Evolutionary conservation across 2,888 invertebrate species (phyloP).

Genomic region (Meliscaeva auricollis): DNA sequence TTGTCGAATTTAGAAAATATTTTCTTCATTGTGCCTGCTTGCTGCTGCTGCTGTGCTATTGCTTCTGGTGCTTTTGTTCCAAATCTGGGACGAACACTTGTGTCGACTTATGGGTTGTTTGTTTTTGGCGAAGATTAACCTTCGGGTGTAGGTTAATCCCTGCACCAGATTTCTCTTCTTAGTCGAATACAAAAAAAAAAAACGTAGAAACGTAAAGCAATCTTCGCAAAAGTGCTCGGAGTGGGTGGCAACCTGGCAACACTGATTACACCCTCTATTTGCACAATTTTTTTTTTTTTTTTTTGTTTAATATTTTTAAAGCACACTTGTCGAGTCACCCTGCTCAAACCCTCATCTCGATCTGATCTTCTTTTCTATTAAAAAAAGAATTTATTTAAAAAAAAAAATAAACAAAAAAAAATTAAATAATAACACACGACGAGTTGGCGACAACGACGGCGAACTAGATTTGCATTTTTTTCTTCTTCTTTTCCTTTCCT

Average conservation of each 20-base stretch:
- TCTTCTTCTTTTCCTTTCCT: conserved; percentile 5
- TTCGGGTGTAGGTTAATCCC: conserved; percentile 59
- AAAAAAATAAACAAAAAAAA: background rate
- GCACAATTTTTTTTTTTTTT: conserved; percentile 48
- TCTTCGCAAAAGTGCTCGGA: background rate
- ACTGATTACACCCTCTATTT: conserved; percentile 61
- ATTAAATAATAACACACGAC: conserved; percentile 37
- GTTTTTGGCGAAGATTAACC: conserved; percentile 50
- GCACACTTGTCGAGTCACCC: conserved; percentile 26
- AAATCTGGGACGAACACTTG: conserved; percentile 28
- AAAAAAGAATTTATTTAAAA: background rate
- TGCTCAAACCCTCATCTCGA: conserved; percentile 28
- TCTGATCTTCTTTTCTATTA: conserved; percentile 3
- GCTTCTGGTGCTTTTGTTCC: conserved; percentile 18
- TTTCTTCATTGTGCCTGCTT: conserved; percentile 88
- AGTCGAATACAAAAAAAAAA: conserved; percentile 13
- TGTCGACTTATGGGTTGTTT: conserved; percentile 12
- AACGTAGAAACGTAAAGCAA: background rate
- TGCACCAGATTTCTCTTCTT: conserved; percentile 22
- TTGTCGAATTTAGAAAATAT: conserved; percentile 90
- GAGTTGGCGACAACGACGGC: conserved; percentile 18
- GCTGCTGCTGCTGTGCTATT: no score
- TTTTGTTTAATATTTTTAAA: conserved; percentile 23
- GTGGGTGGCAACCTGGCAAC: conserved; percentile 65
- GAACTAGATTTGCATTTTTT: conserved; percentile 29